These are phyloP conservation scores for Ceriagrion tenellum DNA, from an alignment of 2,888 invertebrate species.

Conservation along the genomic window DNA sequence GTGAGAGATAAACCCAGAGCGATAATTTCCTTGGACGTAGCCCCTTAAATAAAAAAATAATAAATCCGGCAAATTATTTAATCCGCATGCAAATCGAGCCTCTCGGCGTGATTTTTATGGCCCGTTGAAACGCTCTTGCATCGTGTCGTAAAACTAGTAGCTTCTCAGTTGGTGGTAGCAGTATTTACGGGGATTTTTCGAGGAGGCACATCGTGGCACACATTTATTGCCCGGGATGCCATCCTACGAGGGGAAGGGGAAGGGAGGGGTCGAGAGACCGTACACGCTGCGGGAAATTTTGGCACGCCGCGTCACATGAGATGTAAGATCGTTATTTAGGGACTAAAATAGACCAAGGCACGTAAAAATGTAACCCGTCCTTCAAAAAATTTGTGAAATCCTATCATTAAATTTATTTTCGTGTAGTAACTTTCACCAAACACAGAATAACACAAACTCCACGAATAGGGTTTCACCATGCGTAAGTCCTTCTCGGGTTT, in stretches of 20 bases:
- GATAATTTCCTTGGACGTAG: neutral
- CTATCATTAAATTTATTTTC: no score
- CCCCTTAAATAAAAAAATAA: neutral
- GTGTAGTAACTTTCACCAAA: no score
- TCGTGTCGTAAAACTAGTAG: neutral
- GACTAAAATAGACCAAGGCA: no score
- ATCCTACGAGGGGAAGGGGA: neutral
- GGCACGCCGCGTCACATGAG: no score
- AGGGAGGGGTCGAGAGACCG: no score
- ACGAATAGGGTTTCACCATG: no score
- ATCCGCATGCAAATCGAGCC: neutral
- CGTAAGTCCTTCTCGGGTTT: no score
- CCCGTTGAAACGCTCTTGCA: neutral
- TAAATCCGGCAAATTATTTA: neutral
- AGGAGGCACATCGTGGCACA: neutral
- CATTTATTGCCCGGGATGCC: neutral
- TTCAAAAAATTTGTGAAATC: no score
- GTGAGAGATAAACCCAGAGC: neutral
- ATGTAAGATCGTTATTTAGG: no score
- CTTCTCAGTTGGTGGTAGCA: neutral
- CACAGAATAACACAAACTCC: no score
- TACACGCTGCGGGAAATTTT: no score
- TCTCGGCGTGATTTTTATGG: neutral
- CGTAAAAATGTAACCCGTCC: no score
- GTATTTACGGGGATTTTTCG: neutral